phyloP scores from a whole-genome alignment of 2,797 vertebrate species.

The Scarus forsteni region DNA sequence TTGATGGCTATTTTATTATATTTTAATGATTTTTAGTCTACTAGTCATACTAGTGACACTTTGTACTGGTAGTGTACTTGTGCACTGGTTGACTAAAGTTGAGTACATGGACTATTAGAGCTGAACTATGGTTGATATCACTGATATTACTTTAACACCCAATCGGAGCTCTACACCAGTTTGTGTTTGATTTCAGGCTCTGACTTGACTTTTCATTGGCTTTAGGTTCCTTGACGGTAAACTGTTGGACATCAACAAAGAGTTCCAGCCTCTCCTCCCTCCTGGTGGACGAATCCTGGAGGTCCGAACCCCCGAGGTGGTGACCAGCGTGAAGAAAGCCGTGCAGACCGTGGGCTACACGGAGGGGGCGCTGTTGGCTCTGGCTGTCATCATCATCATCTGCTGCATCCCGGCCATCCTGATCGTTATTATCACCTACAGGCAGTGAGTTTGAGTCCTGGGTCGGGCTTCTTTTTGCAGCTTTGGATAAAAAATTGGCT shows the following conservation, averaged over 20 bases:
- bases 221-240: slow-evolving; percentile 95
- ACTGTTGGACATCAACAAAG: slow-evolving; percentile 97
- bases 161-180: too few species aligned
- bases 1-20: too few species aligned
- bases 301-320: slow-evolving; percentile 94
- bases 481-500: background rate
- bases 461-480: background rate
- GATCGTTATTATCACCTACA: slow-evolving; percentile 96
- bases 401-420: slow-evolving; percentile 96
- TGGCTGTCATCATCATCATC: slow-evolving; percentile 96
- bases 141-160: too few species aligned
- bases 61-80: too few species aligned
- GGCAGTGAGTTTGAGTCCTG: slow-evolving; percentile 85
- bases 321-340: slow-evolving; percentile 94
- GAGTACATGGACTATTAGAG: too few species aligned
- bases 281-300: slow-evolving; percentile 95
- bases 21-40: too few species aligned
- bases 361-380: slow-evolving; percentile 93
- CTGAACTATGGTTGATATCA: too few species aligned
- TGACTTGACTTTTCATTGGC: background rate
- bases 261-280: slow-evolving; percentile 93
- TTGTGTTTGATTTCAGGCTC: too few species aligned
- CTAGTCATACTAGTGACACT: too few species aligned
- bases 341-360: slow-evolving; percentile 94
- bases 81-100: too few species aligned